These are phyloP conservation scores for Lochmaea capreae DNA, from an alignment of 2,888 invertebrate genomes.

Conservation along the genomic window DNA sequence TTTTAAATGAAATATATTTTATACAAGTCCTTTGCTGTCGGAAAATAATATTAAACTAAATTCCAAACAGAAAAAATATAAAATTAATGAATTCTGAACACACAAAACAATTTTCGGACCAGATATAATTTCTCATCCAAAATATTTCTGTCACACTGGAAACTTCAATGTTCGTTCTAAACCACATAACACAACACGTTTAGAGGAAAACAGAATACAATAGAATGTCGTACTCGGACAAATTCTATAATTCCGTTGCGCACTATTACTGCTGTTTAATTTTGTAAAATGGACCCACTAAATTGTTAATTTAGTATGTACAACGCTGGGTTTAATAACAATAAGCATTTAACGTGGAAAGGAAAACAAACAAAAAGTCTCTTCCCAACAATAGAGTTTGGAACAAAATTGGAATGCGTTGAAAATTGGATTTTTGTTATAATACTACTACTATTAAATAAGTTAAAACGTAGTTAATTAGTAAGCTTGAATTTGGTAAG, in stretches of 20 bases:
- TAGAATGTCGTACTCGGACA: neutral
- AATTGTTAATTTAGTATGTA: neutral
- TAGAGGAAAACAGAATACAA: neutral
- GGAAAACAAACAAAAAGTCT: neutral
- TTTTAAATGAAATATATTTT: no score
- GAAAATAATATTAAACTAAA: neutral
- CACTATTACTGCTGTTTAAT: neutral
- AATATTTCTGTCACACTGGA: neutral
- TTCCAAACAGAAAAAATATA: neutral
- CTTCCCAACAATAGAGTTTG: no score
- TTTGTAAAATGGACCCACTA: neutral
- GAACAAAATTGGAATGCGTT: no score
- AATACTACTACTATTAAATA: no score
- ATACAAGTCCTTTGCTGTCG: neutral
- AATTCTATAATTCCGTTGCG: neutral
- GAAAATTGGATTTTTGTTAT: no score
- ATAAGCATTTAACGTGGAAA: neutral
- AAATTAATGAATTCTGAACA: neutral
- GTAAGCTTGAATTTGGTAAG: no score
- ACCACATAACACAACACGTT: conserved; percentile 1
- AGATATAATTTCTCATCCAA: neutral
- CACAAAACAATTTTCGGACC: neutral
- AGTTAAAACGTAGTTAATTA: no score
- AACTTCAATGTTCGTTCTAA: neutral
- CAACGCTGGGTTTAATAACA: neutral